Base-by-base conservation (phyloP, 2,113 vertebrate species). In the Montifringilla adamsi region DNA sequence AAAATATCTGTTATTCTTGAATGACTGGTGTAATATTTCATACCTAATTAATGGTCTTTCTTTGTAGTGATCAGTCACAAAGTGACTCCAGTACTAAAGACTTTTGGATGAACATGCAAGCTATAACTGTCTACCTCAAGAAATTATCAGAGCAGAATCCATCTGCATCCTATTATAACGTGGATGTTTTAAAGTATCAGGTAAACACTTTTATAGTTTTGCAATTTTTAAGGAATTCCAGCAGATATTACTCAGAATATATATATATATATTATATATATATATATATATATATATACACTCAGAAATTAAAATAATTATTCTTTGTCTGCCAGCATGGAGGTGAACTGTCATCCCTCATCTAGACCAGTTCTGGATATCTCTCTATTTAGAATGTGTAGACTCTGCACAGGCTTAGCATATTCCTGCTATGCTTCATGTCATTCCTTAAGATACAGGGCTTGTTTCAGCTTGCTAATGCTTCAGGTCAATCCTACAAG, bases 81-180 rank as follows among this genome's bases (percentile, higher is more conserved):
- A 99, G 98, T 94, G 99, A 99, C 94, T 98, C 98, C 37, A 98
- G 98, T 97, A 98, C 98, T 95, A 99, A 98, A 97, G 98, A 99
- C 97, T 99, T 99, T 97, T 99, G 99, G 99, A 99, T 99, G 98
- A 99, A 99, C 97, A 99, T 99, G 99, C 99, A 99, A 97, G 99
- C 98, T 84, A 98, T 99, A 97, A 99, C 98, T 63, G 91, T 99
- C 97, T 99, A 99, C 99, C 99, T 99, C 98, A 99, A 98, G 97
- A 99, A 99, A 96, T 96, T 98, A 76, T 98, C 98, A 35, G 99
- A 99, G 86, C 99, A 99, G 97, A 99, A 98, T 96, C 99, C 99
- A 67, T 96, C 98, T 84, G 98, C 99, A 73, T 99, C 99, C 84
- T 99, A 99, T 80, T 99, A 99, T 72, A 99, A 99, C n/a, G 98